Evolutionary conservation across 2,888 invertebrate genomes (phyloP), one percentile per base, ranked within the genome.

Genomic region (Hydraecia micacea): DNA sequence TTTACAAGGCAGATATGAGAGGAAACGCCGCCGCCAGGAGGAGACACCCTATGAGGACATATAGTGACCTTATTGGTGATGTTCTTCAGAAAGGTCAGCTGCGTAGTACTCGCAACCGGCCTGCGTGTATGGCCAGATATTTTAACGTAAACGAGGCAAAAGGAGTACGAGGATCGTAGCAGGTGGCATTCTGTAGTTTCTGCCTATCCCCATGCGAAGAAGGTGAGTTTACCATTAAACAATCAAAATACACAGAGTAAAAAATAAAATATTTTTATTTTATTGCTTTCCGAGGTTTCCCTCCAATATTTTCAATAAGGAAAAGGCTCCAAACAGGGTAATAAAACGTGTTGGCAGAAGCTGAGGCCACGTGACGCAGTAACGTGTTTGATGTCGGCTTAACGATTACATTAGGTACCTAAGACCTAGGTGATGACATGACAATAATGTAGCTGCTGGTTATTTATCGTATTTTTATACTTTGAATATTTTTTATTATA

Each of bases 371-470:
- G 75, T 69, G 71, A 65, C n/a, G 42, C 52, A 46, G 28, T 15
- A 65, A 75, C 63, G 25, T 67, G 75, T 77, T 65, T 69, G n/a
- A 63, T 49, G 49, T 55, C 36, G 18, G 28, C 63, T 65, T 72
- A 63, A 65, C 71, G 39, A 72, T 25, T 55, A 52, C 63, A 28
- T 21, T 39, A 84, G 6, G 13, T 66, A 49, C 69, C 15, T 25
- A 55, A 32, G 55, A 67, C 46, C 36, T 58, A 62, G 9, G 21
- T 52, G 63, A 70, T 58, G 21, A 49, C 32, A 49, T 49, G 25
- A 8, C 25, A 69, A 32, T 69, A 49, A 32, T 25, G 36, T 5
- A 60, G 2, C 2, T 52, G 49, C 21, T 36, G 18, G 36, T 60
- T 2, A n/a, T 13, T 49, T 39, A 21, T 55, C 18, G 46, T 60